phyloP scores from a whole-genome alignment of 1,140 invertebrate genomes.

The Bombus sylvicola region DNA sequence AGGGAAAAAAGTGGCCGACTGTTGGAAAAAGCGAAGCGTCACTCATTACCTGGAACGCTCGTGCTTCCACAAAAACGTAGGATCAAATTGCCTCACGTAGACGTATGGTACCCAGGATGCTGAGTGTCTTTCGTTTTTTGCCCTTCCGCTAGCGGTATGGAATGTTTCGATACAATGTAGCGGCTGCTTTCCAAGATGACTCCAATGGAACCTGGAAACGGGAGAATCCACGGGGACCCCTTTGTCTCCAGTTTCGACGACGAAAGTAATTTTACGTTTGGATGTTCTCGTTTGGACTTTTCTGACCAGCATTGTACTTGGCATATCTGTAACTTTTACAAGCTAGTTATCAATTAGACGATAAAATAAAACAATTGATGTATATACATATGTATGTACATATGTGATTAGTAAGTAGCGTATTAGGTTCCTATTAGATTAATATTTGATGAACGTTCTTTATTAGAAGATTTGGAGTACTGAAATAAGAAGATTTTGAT shows the following conservation, averaged over 20 bases:
- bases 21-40: slow-evolving; percentile 45
- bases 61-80: slow-evolving; percentile 61
- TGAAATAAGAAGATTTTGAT: too few species aligned
- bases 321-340: neutral
- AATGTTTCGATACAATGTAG: slow-evolving; percentile 56
- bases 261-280: slow-evolving; percentile 9
- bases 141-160: slow-evolving; percentile 42
- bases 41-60: slow-evolving; percentile 65
- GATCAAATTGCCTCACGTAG: slow-evolving; percentile 56
- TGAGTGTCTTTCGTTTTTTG: slow-evolving; percentile 38
- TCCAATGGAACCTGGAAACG: slow-evolving; percentile 11
- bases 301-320: neutral
- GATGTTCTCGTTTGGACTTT: neutral
- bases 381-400: too few species aligned
- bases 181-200: slow-evolving; percentile 4
- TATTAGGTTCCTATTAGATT: too few species aligned
- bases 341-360: neutral
- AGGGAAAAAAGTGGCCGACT: slow-evolving; percentile 33
- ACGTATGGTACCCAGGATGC: slow-evolving; percentile 41
- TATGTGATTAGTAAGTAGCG: too few species aligned
- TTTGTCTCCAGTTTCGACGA: neutral
- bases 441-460: too few species aligned
- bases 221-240: neutral
- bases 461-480: too few species aligned
- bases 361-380: neutral